Evolutionary conservation across 2,113 vertebrate species (phyloP).

Genomic region (Neotoma lepida): DNA sequence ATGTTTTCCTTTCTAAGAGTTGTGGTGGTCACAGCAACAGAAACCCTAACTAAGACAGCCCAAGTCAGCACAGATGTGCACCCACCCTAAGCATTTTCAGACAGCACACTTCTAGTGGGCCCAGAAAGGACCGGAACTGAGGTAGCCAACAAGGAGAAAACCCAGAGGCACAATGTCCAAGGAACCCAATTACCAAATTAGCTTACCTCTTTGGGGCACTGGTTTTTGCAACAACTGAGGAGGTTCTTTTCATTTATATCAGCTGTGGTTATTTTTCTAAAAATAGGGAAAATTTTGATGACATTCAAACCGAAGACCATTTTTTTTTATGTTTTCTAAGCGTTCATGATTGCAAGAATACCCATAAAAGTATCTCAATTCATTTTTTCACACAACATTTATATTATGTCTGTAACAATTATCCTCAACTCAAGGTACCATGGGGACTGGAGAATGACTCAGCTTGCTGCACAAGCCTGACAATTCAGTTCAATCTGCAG

Average conservation of each 20-base stretch:
- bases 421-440: neutral
- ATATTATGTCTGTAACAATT: slow-evolving; percentile 36
- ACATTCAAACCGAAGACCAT: slow-evolving; percentile 55
- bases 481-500: neutral
- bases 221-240: slow-evolving; percentile 94
- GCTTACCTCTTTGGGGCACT: slow-evolving; percentile 96
- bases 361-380: neutral
- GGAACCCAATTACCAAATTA: neutral
- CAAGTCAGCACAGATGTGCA: slow-evolving; percentile 1
- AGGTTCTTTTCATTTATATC: slow-evolving; percentile 86
- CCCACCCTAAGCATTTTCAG: neutral
- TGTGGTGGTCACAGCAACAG: neutral
- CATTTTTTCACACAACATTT: slow-evolving; percentile 33
- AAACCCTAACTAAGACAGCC: neutral
- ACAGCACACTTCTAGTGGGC: neutral
- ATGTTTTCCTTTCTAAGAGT: neutral
- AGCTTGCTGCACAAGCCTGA: neutral
- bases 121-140: neutral
- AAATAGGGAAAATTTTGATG: slow-evolving; percentile 59
- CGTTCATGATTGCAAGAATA: slow-evolving; percentile 50
- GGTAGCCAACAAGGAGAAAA: slow-evolving; percentile 13
- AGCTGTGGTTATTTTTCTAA: slow-evolving; percentile 90
- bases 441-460: neutral
- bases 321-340: slow-evolving; percentile 36
- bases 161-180: neutral